Base-by-base conservation (phyloP, 2,113 vertebrate genomes). In the Misgurnus anguillicaudatus region DNA sequence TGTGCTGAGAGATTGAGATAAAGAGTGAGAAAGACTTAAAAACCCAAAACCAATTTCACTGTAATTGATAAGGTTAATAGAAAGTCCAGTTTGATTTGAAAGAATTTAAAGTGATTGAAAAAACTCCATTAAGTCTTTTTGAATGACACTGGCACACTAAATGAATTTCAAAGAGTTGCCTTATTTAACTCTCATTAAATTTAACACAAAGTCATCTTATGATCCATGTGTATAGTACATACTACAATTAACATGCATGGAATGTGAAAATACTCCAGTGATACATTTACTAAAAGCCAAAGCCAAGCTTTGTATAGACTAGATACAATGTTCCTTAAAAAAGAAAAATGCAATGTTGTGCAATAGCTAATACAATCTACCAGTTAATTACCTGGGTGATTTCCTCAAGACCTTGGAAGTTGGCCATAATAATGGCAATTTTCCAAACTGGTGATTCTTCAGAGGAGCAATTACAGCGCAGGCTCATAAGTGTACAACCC, bases 391-490 rank as follows among this genome's bases (percentile, higher is more conserved):
- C 38, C 38, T 45, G 21, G 41, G 19, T 14, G 65, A 45, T 21
- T 24, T 55, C n/a, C 36, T 51, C 48, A 19, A 57, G 19, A 8
- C 17, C 17, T 55, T 5, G 31, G 48, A 38, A n/a, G 51, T 39
- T 9, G 51, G 17, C 9, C 10, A n/a, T 71, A 21, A 41, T 57
- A 11, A 41, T 3, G 7, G 9, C 36, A 11, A 3, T 55, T 70
- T 71, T 71, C 69, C 9, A 71, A 53, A 17, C 51, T 57, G 53
- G 53, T 19, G 17, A n/a, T 57, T 57, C 53, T n/a, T 72, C 17
- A 42, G 36, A 58, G 53, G 48, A 6, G 31, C 48, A 55, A 71
- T 71, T 55, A 71, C 9, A 19, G 68, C 24, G 24, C 24, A 31
- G 24, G 10, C 41, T 13, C 69, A 58, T 72, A 58, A 42, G 38